Percentiles rank a stretch among this genome's conserved stretches.
Evolutionary conservation across 2,888 invertebrate species (phyloP).

Genomic region (Tipula vernalis): DNA sequence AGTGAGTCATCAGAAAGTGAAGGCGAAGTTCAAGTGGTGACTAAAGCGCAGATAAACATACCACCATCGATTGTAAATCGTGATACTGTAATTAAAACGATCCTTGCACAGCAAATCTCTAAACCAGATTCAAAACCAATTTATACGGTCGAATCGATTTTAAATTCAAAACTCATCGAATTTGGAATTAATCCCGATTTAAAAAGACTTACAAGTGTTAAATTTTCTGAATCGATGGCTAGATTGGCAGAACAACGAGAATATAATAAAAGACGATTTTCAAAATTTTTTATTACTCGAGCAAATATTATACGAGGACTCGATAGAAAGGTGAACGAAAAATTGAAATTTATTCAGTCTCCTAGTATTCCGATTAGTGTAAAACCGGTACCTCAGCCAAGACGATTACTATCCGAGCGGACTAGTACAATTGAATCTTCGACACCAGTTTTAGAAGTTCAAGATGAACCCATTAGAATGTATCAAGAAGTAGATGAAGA

Average conservation of each 20-base stretch:
- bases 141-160: neutral
- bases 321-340: neutral
- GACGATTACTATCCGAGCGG: neutral
- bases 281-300: slow-evolving; percentile 26
- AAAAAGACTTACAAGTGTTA: neutral
- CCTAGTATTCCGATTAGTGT: neutral
- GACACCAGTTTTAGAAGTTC: neutral
- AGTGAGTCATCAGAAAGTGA: neutral
- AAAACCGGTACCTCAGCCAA: neutral
- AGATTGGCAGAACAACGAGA: slow-evolving; percentile 9
- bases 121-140: neutral
- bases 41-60: neutral
- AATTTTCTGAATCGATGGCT: neutral
- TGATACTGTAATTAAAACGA: neutral
- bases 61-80: neutral
- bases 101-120: neutral
- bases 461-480: neutral
- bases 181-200: neutral
- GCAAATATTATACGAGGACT: slow-evolving; percentile 18
- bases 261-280: slow-evolving; percentile 20
- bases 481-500: neutral
- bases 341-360: neutral
- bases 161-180: neutral
- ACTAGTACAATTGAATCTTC: neutral
- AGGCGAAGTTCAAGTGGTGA: neutral